Evolutionary conservation across 1,140 invertebrate species (phyloP).

Genomic region (Cydia strobilella): DNA sequence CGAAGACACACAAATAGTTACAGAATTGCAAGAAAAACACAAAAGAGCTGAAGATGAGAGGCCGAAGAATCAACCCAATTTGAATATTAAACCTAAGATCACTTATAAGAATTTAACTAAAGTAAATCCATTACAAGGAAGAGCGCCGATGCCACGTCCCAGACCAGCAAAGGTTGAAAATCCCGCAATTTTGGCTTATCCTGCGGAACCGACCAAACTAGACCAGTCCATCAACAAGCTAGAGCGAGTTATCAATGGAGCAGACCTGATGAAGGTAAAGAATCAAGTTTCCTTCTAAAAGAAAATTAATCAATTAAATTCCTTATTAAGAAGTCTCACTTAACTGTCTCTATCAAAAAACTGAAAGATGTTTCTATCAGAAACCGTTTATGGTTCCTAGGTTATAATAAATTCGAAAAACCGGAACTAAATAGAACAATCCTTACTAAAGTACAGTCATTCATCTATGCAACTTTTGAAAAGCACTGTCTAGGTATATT

Average conservation of each 20-base stretch:
- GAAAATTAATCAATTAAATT: too few relatives aligned
- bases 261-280: constrained; percentile 55
- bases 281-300: too few relatives aligned
- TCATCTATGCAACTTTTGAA: too few relatives aligned
- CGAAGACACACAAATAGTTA: neutral
- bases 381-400: too few relatives aligned
- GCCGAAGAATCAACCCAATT: neutral
- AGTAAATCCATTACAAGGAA: neutral
- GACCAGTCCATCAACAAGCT: constrained; percentile 56
- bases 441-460: too few relatives aligned
- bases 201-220: constrained; percentile 36
- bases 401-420: too few relatives aligned
- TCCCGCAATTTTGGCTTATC: neutral
- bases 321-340: too few relatives aligned
- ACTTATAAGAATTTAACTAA: neutral
- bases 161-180: neutral
- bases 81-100: neutral
- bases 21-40: neutral
- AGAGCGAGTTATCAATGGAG: constrained; percentile 60
- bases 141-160: constrained; percentile 1
- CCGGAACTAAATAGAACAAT: too few relatives aligned
- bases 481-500: too few relatives aligned
- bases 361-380: too few relatives aligned
- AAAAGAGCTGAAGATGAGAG: neutral
- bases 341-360: too few relatives aligned